phyloP scores from a whole-genome alignment of 2,888 invertebrate genomes.

The Caradrina kadenii region DNA sequence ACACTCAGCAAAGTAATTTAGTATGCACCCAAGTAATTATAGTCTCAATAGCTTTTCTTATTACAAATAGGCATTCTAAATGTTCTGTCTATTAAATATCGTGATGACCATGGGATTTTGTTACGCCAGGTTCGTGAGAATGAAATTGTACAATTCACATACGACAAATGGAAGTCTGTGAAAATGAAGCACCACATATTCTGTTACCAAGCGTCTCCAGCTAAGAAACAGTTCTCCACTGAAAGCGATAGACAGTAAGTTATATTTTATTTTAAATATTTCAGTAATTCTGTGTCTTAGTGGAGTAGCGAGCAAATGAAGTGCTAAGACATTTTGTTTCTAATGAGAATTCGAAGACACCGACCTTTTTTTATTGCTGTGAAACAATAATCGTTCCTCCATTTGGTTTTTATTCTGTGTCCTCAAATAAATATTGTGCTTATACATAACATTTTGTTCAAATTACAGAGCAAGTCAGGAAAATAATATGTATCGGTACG shows the following conservation, averaged over 20 bases:
- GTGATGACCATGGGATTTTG: not conserved
- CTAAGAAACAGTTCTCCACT: constrained; percentile 95
- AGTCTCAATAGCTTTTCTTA: no score
- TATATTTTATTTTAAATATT: constrained; percentile 29
- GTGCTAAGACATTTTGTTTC: not conserved
- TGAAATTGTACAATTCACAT: constrained; percentile 95
- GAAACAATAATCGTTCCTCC: not conserved
- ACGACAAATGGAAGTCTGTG: constrained; percentile 95
- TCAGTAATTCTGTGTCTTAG: constrained; percentile 27
- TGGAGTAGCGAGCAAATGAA: constrained; percentile 35
- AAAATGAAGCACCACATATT: constrained; percentile 97
- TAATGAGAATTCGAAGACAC: not conserved
- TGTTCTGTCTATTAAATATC: no score
- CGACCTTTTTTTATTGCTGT: not conserved
- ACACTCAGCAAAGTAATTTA: no score
- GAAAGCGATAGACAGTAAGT: constrained; percentile 92
- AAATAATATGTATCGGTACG: constrained; percentile 88
- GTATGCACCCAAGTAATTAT: no score
- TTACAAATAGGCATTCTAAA: no score
- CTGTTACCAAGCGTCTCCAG: constrained; percentile 96
- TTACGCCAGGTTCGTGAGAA: constrained; percentile 93
- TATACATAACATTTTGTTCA: constrained; percentile 67
- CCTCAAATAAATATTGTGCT: constrained; percentile 35
- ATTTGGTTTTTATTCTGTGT: constrained; percentile 47
- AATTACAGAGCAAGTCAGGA: constrained; percentile 90